Evolutionary conservation across 2,797 vertebrate genomes (phyloP), one percentile per base, ranked within the genome.

Genomic region (Sciurus carolinensis): DNA sequence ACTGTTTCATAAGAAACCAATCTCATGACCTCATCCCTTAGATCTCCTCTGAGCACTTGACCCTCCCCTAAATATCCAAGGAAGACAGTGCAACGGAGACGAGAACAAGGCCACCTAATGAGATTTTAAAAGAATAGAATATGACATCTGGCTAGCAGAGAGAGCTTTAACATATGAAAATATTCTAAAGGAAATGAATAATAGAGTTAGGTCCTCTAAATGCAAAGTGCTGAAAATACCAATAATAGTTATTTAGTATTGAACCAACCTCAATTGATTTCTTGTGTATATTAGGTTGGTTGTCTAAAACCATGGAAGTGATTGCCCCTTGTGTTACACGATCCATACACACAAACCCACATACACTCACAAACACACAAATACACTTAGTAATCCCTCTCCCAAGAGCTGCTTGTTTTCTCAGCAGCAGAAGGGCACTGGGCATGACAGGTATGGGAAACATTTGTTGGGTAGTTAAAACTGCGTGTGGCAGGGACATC

Each of bases 141-240:
- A 95, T 94, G 95, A 96, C 97, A 98, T 98, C 96, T 97, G 95
- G 95, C 85, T 91, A 91, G 95, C 97, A 97, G 95, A 98, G 87
- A 67, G 57, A 64, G 33, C 94, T 91, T 93, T 88, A 86, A 80
- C 72, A 33, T 75, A 85, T 17, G 33, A 94, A 97, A 96, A 81
- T 96, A 84, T 89, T 86, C 89, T 79, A 54, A 95, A 95, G 93
- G 91, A 96, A 97, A 94, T 91, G 94, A 96, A 88, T 92, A 83
- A 84, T 94, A 85, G 67, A 95, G 28, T 96, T 92, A 86, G 62
- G 39, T 76, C 52, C 86, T 91, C 91, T 94, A 89, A 96, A 94
- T 91, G 91, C 75, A 66, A 97, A 95, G 89, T 91, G 93, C 39
- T 96, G 87, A 96, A 95, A 96, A 91, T 54, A 91, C 50, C 82